A percentile compares a stretch with the other conserved stretches of the same genome.
Conservation (phyloP, 2,113 vertebrate genomes). For the Gobiocypris rarus region DNA sequence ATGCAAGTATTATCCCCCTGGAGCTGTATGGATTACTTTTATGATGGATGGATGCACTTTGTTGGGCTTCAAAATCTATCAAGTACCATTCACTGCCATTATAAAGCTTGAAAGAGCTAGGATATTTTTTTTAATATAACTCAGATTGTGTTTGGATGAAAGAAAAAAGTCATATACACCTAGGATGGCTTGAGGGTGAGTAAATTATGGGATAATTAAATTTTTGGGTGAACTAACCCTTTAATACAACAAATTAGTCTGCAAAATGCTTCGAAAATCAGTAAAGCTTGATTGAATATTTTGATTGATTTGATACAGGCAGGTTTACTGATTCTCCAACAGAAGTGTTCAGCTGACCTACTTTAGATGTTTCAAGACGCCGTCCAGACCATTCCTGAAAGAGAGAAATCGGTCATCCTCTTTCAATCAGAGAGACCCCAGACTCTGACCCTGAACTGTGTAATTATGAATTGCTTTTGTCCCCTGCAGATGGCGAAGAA, state of each 20-base stretch:
- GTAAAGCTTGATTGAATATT: not conserved
- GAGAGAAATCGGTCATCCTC: constrained; percentile 3
- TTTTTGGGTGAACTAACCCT: no score
- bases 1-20: no score
- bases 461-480: not conserved
- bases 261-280: not conserved
- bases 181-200: no score
- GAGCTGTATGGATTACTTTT: no score
- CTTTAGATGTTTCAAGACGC: constrained; percentile 5
- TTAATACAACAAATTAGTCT: not conserved
- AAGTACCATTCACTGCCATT: no score
- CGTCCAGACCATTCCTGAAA: constrained; percentile 19
- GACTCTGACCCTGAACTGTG: constrained; percentile 37
- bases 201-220: no score
- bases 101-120: no score
- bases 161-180: no score
- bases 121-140: no score
- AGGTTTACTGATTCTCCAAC: not conserved
- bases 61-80: no score
- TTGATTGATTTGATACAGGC: constrained; percentile 1
- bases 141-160: no score
- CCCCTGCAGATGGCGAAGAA: not conserved
- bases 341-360: constrained; percentile 34
- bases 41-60: no score
- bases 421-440: constrained; percentile 22